Base-by-base conservation (phyloP, 1,140 invertebrate genomes). In the Hylaeus anthracinus region DNA sequence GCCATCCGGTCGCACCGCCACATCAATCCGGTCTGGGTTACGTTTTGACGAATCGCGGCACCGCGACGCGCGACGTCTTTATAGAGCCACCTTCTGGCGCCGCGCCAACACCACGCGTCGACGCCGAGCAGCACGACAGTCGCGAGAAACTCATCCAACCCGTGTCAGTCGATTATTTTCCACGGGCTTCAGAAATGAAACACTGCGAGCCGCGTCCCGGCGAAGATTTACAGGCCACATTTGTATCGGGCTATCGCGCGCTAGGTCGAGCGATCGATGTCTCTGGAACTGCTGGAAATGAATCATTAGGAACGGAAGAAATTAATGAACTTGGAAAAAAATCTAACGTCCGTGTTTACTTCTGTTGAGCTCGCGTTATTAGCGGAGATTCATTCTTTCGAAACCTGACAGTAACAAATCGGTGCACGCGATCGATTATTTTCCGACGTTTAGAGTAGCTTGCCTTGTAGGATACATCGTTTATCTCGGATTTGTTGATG, bases 1-100 rank as follows among this genome's bases (percentile, higher is more conserved):
- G 90, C 86, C 88, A 86, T 90, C 85, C 86, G 85, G 88, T 89
- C 85, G 89, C 88, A 86, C 81, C 85, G 84, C 79, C 84, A 90
- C 91, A 92, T 91, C 88, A 89, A 91, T 92, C 90, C 85, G 82
- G 80, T 81, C 81, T 84, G 88, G 82, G 86, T 90, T 89, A 90
- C 89, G 88, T 92, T 91, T 92, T 92, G 91, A 91, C 90, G 88
- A 92, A 92, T 91, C 88, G 88, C 81, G 75, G 86, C 79, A 84
- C 86, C 86, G 83, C 87, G 83, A 84, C 71, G 81, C 87, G 80
- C 85, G 86, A 90, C 87, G 83, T 89, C 89, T 90, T 88, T 83
- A 89, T 90, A 88, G 84, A 89, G 87, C 78, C 85, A 72, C 79
- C 80, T 84, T 81, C 71, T 87, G 89, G 88, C 85, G 53, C 45